Evolutionary conservation across 2,797 vertebrate species (phyloP), one percentile per base, ranked within the genome.

Genomic region (Naso thynnoides): DNA sequence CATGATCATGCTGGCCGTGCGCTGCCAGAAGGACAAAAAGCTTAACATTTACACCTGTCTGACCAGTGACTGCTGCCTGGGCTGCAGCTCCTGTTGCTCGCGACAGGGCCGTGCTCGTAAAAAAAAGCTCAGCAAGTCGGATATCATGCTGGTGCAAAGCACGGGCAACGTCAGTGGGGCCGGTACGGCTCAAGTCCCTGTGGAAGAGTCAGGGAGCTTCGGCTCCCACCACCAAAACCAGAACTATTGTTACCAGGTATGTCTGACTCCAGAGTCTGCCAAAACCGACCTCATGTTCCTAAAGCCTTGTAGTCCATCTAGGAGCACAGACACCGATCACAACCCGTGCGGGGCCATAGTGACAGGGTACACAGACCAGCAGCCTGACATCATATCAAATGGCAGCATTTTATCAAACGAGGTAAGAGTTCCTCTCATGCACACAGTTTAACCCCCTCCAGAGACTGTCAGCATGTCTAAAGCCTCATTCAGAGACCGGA

Each of bases 241-340:
- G 94, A 99, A 99, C 91, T 99, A 98, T 92, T 99, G 98, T 91
- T 99, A 99, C 90, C 98, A 99, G 93, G 98, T 99, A 89, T 99
- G 97, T 94, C 95, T 99, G 88, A 99, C 97, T 14, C 98, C 97
- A 2, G 98, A 99, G 93, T 99, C 98, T 38, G 98, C 98, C 89
- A 99, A 99, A 94, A 99, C 98, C 53, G 98, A 99, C 89, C 94
- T 99, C 90, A 97, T 99, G 97, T 99, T 99, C 95, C 95, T 99
- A 65, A 99, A 99, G 90, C 97, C 98, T 61, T 96, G 97, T 86
- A 99, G 97, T 89, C 96, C 97, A 9, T 95, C 97, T 71, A 94
- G 97, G 91, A 96, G 95, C 88, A 93, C 96, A 38, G 97, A 98
- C 89, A 92, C 95, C 50, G 97, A 99, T 81, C 97, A 96, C 95